A percentile compares a stretch with the other conserved stretches of the same genome.
Evolutionary conservation across 1,140 invertebrate species (phyloP).

Genomic region (Drosophila micromelanica): DNA sequence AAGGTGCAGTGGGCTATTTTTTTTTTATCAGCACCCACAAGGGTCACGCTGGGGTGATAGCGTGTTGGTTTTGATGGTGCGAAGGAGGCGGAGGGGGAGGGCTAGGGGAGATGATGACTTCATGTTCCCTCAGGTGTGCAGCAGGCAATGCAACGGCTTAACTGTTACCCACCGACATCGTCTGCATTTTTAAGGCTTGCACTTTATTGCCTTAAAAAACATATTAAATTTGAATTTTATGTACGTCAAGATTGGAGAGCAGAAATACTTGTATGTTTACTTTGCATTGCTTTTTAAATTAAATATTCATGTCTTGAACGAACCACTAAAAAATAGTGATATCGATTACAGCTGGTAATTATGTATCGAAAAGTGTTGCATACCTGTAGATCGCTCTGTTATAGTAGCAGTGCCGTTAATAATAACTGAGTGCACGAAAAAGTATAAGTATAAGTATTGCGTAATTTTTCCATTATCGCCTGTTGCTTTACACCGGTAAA

Average conservation of each 20-base stretch:
- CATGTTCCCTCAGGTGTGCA: conserved; percentile 54
- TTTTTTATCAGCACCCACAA: conserved; percentile 23
- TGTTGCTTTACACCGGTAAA: too few species aligned
- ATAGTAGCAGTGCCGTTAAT: not conserved
- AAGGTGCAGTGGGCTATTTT: conserved; percentile 57
- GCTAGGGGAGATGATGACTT: conserved; percentile 49
- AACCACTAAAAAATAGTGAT: not conserved
- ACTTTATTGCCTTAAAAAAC: conserved; percentile 39
- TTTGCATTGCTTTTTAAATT: not conserved
- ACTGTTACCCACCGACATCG: conserved; percentile 30
- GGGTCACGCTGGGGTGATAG: conserved; percentile 1
- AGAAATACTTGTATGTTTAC: not conserved
- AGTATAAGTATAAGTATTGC: too few species aligned
- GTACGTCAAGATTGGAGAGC: conserved; percentile 10
- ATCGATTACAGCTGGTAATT: not conserved
- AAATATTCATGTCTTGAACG: not conserved
- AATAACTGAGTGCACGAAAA: too few species aligned
- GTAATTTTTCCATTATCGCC: too few species aligned
- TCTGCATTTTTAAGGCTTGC: conserved; percentile 55
- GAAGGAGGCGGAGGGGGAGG: not conserved
- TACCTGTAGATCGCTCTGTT: not conserved
- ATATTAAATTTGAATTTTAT: conserved; percentile 48
- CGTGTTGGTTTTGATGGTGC: not conserved
- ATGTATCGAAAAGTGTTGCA: not conserved
- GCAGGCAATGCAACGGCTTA: conserved; percentile 44